Conservation (phyloP, 2,888 invertebrate genomes). For the Keiferia lycopersicella region DNA sequence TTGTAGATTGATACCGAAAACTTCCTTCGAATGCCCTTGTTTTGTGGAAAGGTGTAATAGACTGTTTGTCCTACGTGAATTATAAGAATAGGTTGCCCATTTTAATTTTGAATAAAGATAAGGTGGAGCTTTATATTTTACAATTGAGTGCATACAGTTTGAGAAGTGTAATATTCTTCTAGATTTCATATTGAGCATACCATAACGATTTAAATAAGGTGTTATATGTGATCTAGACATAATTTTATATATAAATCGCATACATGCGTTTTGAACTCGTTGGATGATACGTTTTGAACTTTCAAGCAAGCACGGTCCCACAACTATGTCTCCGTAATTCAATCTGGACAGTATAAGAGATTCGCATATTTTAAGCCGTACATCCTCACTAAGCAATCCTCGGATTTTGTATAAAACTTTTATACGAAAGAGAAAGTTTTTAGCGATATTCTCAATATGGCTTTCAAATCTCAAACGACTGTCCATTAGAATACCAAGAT, state of each 20-base stretch:
- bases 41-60: not conserved
- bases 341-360: slow-evolving; percentile 9
- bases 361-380: not conserved
- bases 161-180: not conserved
- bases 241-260: not conserved
- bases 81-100: not conserved
- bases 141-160: not conserved
- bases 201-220: not conserved
- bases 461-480: not conserved
- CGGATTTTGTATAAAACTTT: slow-evolving; percentile 13
- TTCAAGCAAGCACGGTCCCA: slow-evolving; percentile 3
- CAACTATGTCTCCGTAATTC: slow-evolving; percentile 1
- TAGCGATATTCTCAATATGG: not conserved
- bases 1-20: not conserved
- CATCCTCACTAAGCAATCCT: not conserved
- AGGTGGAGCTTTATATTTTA: not conserved
- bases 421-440: slow-evolving; percentile 1
- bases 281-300: slow-evolving; percentile 2
- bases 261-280: slow-evolving; percentile 5
- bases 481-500: not conserved
- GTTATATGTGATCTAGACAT: not conserved
- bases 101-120: not conserved
- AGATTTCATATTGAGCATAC: not conserved
- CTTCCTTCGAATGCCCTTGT: no score
- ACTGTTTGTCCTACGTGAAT: not conserved